phyloP scores from a whole-genome alignment of 2,797 vertebrate genomes.

The Erithacus rubecula region DNA sequence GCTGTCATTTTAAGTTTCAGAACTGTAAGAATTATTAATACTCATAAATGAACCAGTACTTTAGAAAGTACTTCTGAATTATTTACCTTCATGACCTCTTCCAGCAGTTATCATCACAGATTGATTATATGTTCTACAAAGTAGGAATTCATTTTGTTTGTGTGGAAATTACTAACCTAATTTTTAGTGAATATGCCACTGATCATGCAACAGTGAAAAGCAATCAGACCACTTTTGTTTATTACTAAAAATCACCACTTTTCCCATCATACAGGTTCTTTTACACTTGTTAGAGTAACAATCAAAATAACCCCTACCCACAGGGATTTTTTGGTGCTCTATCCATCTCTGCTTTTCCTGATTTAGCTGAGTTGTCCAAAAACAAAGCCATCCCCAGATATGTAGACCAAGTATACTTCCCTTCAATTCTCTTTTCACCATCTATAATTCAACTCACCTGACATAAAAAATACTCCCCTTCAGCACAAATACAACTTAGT shows the following conservation, averaged over 20 bases:
- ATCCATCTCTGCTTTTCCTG: neutral
- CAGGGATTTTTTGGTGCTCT: neutral
- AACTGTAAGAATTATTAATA: conserved; percentile 22
- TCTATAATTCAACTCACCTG: neutral
- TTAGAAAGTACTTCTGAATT: conserved; percentile 23
- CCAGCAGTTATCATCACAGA: neutral
- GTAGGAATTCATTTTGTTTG: neutral
- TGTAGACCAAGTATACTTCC: neutral
- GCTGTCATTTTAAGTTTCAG: neutral
- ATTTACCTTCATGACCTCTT: neutral
- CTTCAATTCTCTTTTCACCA: neutral
- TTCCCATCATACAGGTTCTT: neutral
- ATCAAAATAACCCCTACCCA: neutral
- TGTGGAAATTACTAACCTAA: neutral
- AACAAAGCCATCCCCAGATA: neutral
- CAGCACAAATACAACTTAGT: neutral
- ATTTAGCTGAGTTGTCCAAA: neutral
- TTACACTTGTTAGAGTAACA: neutral
- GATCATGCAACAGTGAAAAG: neutral
- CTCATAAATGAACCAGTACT: neutral
- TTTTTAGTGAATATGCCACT: neutral
- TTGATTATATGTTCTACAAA: neutral
- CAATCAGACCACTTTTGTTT: neutral
- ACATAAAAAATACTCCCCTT: neutral
- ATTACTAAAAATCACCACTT: neutral